Conservation (phyloP, 2,113 vertebrate species). For the Chionodraco myersi region DNA sequence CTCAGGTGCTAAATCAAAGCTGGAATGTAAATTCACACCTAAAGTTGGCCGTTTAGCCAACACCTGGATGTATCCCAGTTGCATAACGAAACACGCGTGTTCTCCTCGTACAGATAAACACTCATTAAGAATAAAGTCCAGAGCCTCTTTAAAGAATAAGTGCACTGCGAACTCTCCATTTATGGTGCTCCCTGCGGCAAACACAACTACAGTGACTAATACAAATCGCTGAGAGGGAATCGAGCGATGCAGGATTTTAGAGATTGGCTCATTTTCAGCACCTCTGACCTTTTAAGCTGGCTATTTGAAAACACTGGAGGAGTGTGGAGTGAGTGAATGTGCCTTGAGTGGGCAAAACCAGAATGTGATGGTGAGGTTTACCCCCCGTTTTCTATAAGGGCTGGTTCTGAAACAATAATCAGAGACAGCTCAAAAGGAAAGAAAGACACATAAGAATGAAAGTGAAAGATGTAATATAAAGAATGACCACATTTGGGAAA, state of each 20-base stretch:
- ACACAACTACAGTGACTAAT: neutral
- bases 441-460: neutral
- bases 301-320: conserved; percentile 40
- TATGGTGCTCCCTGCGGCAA: conserved; percentile 29
- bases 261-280: conserved; percentile 54
- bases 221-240: conserved; percentile 33
- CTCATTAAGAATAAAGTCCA: conserved; percentile 35
- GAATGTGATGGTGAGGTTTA: neutral
- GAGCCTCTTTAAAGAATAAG: conserved; percentile 30
- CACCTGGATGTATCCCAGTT: neutral
- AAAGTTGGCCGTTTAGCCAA: conserved; percentile 4
- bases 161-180: conserved; percentile 30
- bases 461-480: neutral
- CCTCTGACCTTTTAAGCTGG: conserved; percentile 38
- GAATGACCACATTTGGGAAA: conserved; percentile 11
- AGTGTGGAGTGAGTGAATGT: conserved; percentile 2
- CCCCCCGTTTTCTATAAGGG: neutral
- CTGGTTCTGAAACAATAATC: conserved; percentile 27
- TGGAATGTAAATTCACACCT: conserved; percentile 33
- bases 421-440: conserved; percentile 20
- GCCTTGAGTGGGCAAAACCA: conserved; percentile 19
- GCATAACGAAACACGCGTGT: conserved; percentile 1
- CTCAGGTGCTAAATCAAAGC: conserved; percentile 26
- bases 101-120: conserved; percentile 26
- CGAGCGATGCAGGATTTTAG: conserved; percentile 14